Base-by-base conservation (phyloP, 1,140 invertebrate genomes). In the Bombus pascuorum region DNA sequence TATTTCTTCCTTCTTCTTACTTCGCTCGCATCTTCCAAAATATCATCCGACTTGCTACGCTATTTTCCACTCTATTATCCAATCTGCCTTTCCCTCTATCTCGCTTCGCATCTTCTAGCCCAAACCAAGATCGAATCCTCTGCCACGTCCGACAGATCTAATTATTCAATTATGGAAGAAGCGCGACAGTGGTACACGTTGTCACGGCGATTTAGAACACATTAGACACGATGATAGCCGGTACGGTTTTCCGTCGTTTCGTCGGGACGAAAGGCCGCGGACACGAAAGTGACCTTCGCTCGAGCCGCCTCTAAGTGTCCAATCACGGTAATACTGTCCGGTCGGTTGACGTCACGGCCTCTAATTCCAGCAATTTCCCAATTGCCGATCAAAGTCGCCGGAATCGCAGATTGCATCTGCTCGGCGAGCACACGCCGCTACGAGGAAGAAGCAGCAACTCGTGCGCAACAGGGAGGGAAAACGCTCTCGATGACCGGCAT, bases 331-430 rank as follows among this genome's bases (percentile, higher is more conserved):
- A 94, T 94, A 85, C 82, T 74, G 88, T 80, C 86, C 86, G 89
- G 77, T 78, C 83, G 75, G 81, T 90, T 91, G 87, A 93, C 93
- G 92, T 94, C 93, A 93, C 88, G 77, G 73, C 65, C 87, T 87
- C 89, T 92, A 93, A 93, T 94, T 94, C 90, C 89, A 62, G 90
- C 93, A 94, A 94, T 94, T 94, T 94, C 92, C 91, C 93, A 94
- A 94, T 94, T 94, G 91, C 89, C 93, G 88, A 94, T 94, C 92
- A 94, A 92, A 94, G 91, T 92, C 91, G 92, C 89, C 86, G 89
- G 90, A 92, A 90, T 92, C 87, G 90, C 89, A 91, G 93, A 93
- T 94, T 91, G 90, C 90, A 87, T 88, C 86, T 91, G 88, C 44
- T 72, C 86, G 57, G 87, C n/a, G 85, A 84, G 57, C 81, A 47